Percentiles rank a stretch among this genome's conserved stretches.
Conservation (phyloP, 2,113 vertebrate genomes). For the Channa argus region DNA sequence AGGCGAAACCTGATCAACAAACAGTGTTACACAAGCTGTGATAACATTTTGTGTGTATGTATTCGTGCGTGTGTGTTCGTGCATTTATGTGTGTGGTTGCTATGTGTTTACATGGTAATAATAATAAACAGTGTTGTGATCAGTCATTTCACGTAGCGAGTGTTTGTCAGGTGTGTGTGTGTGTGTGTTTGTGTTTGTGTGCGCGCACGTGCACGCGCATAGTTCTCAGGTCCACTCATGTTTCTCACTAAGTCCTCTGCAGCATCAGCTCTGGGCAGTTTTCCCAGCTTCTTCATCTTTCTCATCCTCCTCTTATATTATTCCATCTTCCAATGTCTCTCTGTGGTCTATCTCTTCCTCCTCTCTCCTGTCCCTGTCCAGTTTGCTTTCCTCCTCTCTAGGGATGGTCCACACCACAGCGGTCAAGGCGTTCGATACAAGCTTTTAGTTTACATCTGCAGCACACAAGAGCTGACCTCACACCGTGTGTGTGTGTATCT, state of each 20-base stretch:
- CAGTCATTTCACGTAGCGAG: too few relatives aligned
- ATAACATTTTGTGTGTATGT: too few relatives aligned
- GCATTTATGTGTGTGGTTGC: too few relatives aligned
- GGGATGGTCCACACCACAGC: conserved; percentile 58
- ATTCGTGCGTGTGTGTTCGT: too few relatives aligned
- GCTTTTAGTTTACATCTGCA: conserved; percentile 88
- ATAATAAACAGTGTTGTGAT: too few relatives aligned
- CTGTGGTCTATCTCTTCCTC: conserved; percentile 1
- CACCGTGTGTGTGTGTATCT: conserved; percentile 37
- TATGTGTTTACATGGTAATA: too few relatives aligned
- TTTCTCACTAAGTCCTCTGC: conserved; percentile 33
- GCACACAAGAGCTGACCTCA: conserved; percentile 74
- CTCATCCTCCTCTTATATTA: conserved; percentile 1
- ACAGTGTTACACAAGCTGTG: too few relatives aligned
- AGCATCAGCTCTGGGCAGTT: conserved; percentile 5
- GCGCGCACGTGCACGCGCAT: neutral
- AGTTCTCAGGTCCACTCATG: conserved; percentile 17
- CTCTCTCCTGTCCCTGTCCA: neutral
- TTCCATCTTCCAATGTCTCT: neutral
- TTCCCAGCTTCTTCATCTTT: neutral
- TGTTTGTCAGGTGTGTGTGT: neutral
- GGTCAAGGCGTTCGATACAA: conserved; percentile 81
- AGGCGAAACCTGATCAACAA: too few relatives aligned
- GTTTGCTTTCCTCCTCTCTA: conserved; percentile 11
- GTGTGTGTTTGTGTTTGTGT: conserved; percentile 7